Conservation (phyloP, 53 echinoderm and acorn worm species). For the Arbacia lixula region DNA sequence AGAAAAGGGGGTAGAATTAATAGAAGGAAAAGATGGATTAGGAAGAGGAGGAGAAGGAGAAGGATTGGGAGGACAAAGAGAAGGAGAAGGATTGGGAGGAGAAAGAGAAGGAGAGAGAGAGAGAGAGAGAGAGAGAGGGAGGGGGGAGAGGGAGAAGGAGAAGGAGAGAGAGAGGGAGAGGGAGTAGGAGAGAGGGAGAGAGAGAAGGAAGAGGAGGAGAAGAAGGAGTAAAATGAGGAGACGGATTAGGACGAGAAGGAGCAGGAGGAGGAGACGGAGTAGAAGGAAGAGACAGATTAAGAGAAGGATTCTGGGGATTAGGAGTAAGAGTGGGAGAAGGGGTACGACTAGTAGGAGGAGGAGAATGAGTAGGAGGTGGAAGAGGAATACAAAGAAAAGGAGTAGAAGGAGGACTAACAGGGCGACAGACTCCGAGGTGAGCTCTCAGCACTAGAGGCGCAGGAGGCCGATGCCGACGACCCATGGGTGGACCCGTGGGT, state of each 20-base stretch:
- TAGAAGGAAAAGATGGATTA: too few species aligned
- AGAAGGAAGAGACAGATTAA: not conserved
- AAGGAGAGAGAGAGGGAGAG: not conserved
- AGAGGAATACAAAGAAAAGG: not conserved
- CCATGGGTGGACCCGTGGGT: slow-evolving; percentile 12
- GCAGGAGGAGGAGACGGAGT: too few species aligned
- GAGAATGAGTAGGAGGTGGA: not conserved
- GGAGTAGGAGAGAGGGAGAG: not conserved
- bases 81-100: too few species aligned
- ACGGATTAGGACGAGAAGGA: not conserved
- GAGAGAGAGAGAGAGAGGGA: not conserved
- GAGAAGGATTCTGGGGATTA: not conserved
- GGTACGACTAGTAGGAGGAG: not conserved
- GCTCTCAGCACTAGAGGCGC: slow-evolving; percentile 17
- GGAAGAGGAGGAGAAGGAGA: too few species aligned
- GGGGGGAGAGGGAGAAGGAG: not conserved
- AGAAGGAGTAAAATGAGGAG: not conserved
- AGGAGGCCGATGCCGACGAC: not conserved
- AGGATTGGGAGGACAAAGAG: too few species aligned
- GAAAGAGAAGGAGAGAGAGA: too few species aligned
- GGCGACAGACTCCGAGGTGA: slow-evolving; percentile 41
- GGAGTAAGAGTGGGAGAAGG: not conserved
- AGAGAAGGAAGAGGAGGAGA: not conserved
- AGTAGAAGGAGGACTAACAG: slow-evolving; percentile 11
- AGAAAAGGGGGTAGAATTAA: too few species aligned